phyloP scores from a whole-genome alignment of 1,140 invertebrate genomes.

The Brachionus manjavacas region DNA sequence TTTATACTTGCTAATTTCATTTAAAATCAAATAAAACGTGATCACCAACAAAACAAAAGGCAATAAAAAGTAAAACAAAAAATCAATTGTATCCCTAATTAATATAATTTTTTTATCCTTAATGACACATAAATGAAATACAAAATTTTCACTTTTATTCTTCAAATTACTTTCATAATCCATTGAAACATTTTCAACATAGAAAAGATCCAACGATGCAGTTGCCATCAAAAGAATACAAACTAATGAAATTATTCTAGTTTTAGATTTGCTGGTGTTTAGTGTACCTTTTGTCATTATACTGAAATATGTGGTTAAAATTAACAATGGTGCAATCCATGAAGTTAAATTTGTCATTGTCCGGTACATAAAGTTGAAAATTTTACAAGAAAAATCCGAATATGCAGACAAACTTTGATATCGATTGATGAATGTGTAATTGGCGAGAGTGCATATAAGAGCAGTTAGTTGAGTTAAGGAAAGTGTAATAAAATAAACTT shows the following conservation, averaged over 20 bases:
- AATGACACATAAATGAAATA: neutral
- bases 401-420: neutral
- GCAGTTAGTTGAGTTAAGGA: neutral
- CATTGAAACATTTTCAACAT: neutral
- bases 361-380: slow-evolving; percentile 1
- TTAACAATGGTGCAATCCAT: slow-evolving; percentile 31
- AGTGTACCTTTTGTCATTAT: neutral
- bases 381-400: slow-evolving; percentile 6
- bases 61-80: slow-evolving; percentile 3
- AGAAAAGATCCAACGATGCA: neutral
- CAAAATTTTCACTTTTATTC: neutral
- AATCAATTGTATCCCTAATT: neutral
- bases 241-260: neutral
- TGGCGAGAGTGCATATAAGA: neutral
- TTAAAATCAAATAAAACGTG: neutral
- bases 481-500: slow-evolving; percentile 15
- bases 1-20: neutral
- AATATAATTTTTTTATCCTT: neutral
- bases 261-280: slow-evolving; percentile 11
- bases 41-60: neutral
- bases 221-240: neutral
- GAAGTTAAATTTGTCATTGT: slow-evolving; percentile 24
- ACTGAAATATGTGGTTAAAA: slow-evolving; percentile 27
- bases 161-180: neutral
- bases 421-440: neutral